phyloP scores from a whole-genome alignment of 2,113 vertebrate genomes.

The Amblyornis subalaris region DNA sequence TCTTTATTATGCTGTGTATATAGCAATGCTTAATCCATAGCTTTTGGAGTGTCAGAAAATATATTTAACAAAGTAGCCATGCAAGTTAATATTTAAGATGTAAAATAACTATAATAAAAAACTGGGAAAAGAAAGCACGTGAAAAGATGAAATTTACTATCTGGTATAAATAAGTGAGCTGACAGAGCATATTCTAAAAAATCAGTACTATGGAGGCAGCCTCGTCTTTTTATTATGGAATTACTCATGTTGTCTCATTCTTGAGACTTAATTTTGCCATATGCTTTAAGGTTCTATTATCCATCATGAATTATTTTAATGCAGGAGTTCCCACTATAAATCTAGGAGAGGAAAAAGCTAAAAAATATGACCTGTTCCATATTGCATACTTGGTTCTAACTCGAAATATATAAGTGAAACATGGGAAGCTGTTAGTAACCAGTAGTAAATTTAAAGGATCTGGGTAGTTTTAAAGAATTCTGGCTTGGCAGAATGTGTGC shows the following conservation, averaged over 20 bases:
- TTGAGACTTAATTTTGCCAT: conserved; percentile 24
- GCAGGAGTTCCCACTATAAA: not conserved
- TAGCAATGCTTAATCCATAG: not conserved
- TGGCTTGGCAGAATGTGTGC: not conserved
- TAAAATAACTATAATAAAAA: conserved; percentile 8
- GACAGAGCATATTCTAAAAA: not conserved
- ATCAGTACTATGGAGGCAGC: not conserved
- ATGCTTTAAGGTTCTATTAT: not conserved
- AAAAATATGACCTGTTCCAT: not conserved
- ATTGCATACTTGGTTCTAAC: not conserved
- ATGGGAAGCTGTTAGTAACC: not conserved
- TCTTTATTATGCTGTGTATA: not conserved
- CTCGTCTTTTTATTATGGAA: conserved; percentile 14
- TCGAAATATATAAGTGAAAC: not conserved
- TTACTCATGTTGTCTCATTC: conserved; percentile 2
- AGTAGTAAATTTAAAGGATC: not conserved
- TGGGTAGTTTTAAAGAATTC: not conserved
- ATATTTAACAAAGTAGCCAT: not conserved
- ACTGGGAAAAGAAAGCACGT: not conserved
- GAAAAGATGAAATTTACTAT: not conserved
- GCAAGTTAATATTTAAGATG: not conserved
- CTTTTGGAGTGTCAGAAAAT: not conserved
- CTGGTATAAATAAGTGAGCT: not conserved
- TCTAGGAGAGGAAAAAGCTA: not conserved
- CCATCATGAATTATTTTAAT: conserved; percentile 7